Evolutionary conservation across 2,888 invertebrate species (phyloP).

Genomic region (Drosophila percnosoma): DNA sequence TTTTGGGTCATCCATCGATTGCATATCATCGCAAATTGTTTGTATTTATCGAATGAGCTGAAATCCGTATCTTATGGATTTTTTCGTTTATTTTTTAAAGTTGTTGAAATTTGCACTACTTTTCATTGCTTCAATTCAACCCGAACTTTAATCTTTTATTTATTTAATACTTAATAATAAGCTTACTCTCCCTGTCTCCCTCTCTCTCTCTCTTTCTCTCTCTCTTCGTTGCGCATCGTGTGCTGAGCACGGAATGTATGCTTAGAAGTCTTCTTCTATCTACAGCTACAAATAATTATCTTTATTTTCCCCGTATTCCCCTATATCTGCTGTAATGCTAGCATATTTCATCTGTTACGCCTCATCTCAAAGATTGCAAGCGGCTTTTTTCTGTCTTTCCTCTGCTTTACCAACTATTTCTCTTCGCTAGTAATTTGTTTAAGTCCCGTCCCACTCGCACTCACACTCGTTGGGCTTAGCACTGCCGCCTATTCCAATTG

Average conservation of each 20-base stretch:
- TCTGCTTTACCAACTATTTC: neutral
- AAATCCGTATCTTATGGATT: conserved; percentile 6
- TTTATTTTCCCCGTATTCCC: neutral
- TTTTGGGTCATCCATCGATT: conserved; percentile 36
- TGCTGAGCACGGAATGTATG: neutral
- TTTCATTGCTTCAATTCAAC: neutral
- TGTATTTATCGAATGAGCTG: neutral
- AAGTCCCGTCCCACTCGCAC: neutral
- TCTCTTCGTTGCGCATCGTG: neutral
- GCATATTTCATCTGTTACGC: conserved; percentile 11
- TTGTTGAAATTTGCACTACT: neutral
- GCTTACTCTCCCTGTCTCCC: neutral
- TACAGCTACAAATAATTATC: conserved; percentile 5
- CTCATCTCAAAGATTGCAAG: conserved; percentile 4
- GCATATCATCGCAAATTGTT: conserved; percentile 6
- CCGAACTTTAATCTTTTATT: neutral
- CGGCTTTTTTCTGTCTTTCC: neutral
- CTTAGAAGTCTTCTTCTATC: conserved; percentile 1
- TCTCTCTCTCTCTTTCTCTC: neutral
- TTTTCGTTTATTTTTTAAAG: neutral
- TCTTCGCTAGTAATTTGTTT: conserved; percentile 19
- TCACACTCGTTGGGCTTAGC: neutral
- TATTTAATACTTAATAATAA: neutral
- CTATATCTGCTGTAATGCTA: neutral
- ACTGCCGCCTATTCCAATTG: conserved; percentile 41